These are phyloP conservation scores for Siniperca knerii DNA, from an alignment of 2,113 vertebrate genomes.

Conservation along the genomic window DNA sequence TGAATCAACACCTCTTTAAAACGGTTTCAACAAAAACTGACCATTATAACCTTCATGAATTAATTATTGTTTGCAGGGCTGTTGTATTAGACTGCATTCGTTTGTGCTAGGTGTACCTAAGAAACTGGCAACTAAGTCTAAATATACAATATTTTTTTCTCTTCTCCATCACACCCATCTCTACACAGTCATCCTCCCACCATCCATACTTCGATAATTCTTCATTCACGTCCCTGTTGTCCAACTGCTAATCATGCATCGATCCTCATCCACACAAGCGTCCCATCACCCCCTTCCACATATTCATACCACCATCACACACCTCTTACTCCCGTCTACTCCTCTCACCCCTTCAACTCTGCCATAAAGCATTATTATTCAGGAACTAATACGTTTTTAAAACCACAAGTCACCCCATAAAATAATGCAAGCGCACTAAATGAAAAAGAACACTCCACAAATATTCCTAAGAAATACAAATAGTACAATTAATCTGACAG, in stretches of 20 bases:
- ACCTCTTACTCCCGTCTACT: background rate
- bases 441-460: background rate
- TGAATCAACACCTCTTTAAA: too few species aligned
- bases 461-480: slow-evolving; percentile 15
- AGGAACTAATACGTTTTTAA: background rate
- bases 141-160: background rate
- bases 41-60: background rate
- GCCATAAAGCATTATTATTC: background rate
- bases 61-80: background rate
- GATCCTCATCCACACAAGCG: background rate
- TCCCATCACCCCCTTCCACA: background rate
- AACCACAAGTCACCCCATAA: background rate
- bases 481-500: slow-evolving; percentile 3
- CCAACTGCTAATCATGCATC: background rate
- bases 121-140: background rate
- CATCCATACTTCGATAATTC: background rate
- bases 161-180: background rate
- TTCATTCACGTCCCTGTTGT: background rate
- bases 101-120: background rate
- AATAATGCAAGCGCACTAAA: background rate
- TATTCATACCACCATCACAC: background rate
- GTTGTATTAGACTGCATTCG: background rate
- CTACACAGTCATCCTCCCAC: background rate
- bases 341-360: background rate
- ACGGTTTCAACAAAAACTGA: too few species aligned